Evolutionary conservation across 2,888 invertebrate genomes (phyloP), one percentile per base, ranked within the genome.

Genomic region (Drosophila putrida): DNA sequence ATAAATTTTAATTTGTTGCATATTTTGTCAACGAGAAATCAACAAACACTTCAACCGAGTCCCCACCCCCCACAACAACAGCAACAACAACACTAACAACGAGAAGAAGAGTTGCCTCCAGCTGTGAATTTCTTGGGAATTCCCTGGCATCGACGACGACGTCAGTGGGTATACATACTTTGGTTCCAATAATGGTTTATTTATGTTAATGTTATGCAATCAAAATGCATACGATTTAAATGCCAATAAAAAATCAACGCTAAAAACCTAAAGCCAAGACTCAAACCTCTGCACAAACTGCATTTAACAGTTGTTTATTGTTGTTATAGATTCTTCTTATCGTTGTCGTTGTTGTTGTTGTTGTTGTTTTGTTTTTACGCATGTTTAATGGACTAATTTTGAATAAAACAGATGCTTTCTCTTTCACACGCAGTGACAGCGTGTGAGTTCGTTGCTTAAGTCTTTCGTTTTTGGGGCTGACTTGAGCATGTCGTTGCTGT

Each of bases 101-200:
- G 25, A 46, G 15, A 20, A 15, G 13, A 15, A 27, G 60, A 51
- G 35, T 50, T 41, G 73, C 38, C 69, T 90, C 91, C 90, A 90
- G 91, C 91, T 91, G 91, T 91, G 91, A 91, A 91, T 91, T 91
- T 91, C 91, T 91, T 84, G 91, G 91, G 91, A 91, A 91, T 91
- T 91, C 91, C 91, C 91, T 90, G 61, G 20, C 46, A 39, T 8
- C 33, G 47, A 36, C 9, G 36, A 41, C 60, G 31, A 58, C 60
- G 67, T 64, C 61, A 58, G 64, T 57, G 47, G 36, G 41, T 39
- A 36, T 20, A 61, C 53, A 63, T 71, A 54, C 55, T 63, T 61
- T 58, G 69, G 59, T 66, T 73, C 70, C 74, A 82, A 90, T 90
- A 90, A 90, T 88, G 83, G 81, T 86, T 89, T 87, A 88, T 90